Base-by-base conservation (phyloP, 2,113 vertebrate genomes). In the Hassar affinis region DNA sequence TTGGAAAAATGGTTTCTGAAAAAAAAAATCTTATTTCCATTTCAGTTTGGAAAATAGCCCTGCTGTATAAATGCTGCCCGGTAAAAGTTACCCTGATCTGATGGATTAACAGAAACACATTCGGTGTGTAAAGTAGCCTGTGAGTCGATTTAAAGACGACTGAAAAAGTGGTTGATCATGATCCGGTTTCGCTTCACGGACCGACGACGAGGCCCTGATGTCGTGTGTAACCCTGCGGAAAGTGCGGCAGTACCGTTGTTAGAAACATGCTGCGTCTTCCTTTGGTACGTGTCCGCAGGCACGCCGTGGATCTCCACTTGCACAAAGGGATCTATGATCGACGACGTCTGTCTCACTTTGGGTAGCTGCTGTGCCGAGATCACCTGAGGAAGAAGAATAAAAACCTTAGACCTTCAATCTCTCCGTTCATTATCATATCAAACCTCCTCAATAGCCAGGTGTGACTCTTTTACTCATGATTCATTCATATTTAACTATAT, bases 321-420 rank as follows among this genome's bases (percentile, higher is more conserved):
- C 38, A 99, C 96, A 83, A 95, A 92, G 2, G 98, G 96, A 89
- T 99, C 98, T 78, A 98, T 96, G 0, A 99, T 95, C 14, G 97
- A 95, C 12, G 95, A 95, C 85, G 90, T 95, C 87, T 94, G 89
- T 87, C 93, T 97, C 51, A 97, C 92, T 92, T 99, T 99, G 33
- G 98, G 98, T 64, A 99, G 92, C 91, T 99, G 97, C 90, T 99
- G 98, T 11, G 94, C 98, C 2, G 98, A 97, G 91, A 99, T 96
- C 75, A 99, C 86, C 97, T 99, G 87, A 80, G 64, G 3, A 56
- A 8, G 12, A 49, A 22, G 22, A 20, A 62, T n/a, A n/a, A 61
- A 71, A 49, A 27, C 6, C 22, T 27, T 4, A 15, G 6, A 49
- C n/a, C n/a, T n/a, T n/a, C n/a, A 25, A 69, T 69, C 20, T 69